A percentile compares a stretch with the other conserved stretches of the same genome.
Conservation (phyloP, 1,140 invertebrate species). For the Drosophila lowei region DNA sequence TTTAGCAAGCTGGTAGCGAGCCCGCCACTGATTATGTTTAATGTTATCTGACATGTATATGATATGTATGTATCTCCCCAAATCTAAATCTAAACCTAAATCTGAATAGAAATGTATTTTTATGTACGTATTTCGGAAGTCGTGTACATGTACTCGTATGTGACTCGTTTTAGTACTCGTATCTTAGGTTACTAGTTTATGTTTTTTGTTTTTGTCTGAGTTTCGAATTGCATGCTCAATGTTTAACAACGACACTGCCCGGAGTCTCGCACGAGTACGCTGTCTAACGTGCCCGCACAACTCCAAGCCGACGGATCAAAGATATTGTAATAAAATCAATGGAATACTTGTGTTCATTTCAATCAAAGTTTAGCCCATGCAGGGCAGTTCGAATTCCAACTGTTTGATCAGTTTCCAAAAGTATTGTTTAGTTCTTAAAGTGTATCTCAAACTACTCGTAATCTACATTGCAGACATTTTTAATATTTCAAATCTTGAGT, state of each 20-base stretch:
- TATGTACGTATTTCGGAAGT: slow-evolving; percentile 31
- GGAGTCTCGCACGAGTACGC: slow-evolving; percentile 46
- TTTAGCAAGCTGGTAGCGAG: slow-evolving; percentile 53
- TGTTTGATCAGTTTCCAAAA: slow-evolving; percentile 1
- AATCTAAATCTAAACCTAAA: neutral
- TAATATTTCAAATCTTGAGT: no score
- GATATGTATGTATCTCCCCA: slow-evolving; percentile 45
- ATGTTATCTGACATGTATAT: slow-evolving; percentile 58
- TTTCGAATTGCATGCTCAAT: slow-evolving; percentile 45
- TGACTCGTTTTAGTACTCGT: slow-evolving; percentile 47
- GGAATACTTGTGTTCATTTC: slow-evolving; percentile 2
- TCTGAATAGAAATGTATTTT: slow-evolving; percentile 40
- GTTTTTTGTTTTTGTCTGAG: slow-evolving; percentile 72
- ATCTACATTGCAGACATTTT: no score
- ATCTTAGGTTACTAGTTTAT: slow-evolving; percentile 67
- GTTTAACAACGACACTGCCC: slow-evolving; percentile 17
- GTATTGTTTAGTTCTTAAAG: neutral
- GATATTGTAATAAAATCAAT: neutral
- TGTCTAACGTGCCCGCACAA: slow-evolving; percentile 4
- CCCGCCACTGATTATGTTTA: slow-evolving; percentile 61
- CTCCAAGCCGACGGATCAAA: slow-evolving; percentile 8
- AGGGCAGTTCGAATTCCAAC: no score
- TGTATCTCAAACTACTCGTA: slow-evolving; percentile 2
- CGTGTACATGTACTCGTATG: slow-evolving; percentile 34
- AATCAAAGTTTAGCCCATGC: neutral